phyloP scores from a whole-genome alignment of 2,797 vertebrate genomes.

The Tolypeutes matacus region DNA sequence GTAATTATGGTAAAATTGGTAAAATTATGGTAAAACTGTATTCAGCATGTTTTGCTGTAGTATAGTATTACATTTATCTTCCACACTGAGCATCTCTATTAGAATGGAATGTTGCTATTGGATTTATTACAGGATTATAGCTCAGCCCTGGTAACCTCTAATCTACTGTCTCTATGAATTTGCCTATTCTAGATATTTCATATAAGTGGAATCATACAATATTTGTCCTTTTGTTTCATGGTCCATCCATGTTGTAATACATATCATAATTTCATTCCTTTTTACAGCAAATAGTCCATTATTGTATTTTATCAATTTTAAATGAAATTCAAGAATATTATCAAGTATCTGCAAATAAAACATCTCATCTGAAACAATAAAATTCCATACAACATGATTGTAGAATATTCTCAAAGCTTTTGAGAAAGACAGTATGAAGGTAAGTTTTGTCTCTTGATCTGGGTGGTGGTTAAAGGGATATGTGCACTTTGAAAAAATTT shows the following conservation, averaged over 20 bases:
- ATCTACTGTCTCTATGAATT: too few species aligned
- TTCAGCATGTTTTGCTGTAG: background rate
- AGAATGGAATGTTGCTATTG: background rate
- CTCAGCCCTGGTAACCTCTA: background rate
- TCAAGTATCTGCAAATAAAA: conserved; percentile 6
- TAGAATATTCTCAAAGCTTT: conserved; percentile 7
- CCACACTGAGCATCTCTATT: background rate
- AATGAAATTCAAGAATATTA: conserved; percentile 12
- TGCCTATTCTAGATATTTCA: too few species aligned
- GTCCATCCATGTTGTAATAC: too few species aligned
- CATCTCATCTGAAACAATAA: background rate
- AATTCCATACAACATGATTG: background rate
- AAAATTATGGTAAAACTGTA: background rate
- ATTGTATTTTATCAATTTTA: background rate
- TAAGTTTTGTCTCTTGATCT: background rate
- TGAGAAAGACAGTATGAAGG: background rate
- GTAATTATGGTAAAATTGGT: background rate
- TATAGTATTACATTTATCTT: background rate
- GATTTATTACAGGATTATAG: background rate
- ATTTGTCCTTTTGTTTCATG: too few species aligned
- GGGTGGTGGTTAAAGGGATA: background rate
- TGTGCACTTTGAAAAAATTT: background rate
- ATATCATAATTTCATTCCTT: too few species aligned
- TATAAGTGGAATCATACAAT: too few species aligned
- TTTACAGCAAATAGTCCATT: too few species aligned